These are phyloP conservation scores for Bicyclus anynana DNA, from an alignment of 1,140 invertebrate species.

Conservation along the genomic window DNA sequence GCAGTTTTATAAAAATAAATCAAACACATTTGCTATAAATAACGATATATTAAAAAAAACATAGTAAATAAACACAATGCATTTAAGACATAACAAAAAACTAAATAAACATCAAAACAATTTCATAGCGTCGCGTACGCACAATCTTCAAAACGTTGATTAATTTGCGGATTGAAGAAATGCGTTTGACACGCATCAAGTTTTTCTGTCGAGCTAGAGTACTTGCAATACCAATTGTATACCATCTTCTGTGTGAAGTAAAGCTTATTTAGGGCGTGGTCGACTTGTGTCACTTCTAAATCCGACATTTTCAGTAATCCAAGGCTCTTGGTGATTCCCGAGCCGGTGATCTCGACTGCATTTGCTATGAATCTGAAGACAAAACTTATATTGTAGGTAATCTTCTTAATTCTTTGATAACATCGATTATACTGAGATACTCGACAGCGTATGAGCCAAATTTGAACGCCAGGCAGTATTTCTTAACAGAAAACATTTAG, in stretches of 20 bases:
- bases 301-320: constrained; percentile 51
- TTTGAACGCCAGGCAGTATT: no score
- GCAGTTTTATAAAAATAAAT: not conserved
- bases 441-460: no score
- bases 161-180: constrained; percentile 40
- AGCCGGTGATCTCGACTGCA: constrained; percentile 43
- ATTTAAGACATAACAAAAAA: not conserved
- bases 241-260: constrained; percentile 34
- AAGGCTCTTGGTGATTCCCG: constrained; percentile 41
- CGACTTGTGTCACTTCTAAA: constrained; percentile 32
- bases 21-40: not conserved
- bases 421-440: not conserved
- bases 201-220: constrained; percentile 35
- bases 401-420: constrained; percentile 6
- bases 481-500: no score
- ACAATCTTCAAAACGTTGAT: constrained; percentile 47
- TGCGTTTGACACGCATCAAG: constrained; percentile 40
- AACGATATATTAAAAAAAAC: not conserved
- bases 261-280: constrained; percentile 43
- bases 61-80: no score
- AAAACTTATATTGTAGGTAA: constrained; percentile 37
- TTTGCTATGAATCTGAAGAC: constrained; percentile 59
- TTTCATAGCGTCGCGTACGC: constrained; percentile 48
- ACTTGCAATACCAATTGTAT: constrained; percentile 50
- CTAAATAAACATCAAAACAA: constrained; percentile 1